Evolutionary conservation across 2,888 invertebrate species (phyloP).

Genomic region (Agrotis clavis): DNA sequence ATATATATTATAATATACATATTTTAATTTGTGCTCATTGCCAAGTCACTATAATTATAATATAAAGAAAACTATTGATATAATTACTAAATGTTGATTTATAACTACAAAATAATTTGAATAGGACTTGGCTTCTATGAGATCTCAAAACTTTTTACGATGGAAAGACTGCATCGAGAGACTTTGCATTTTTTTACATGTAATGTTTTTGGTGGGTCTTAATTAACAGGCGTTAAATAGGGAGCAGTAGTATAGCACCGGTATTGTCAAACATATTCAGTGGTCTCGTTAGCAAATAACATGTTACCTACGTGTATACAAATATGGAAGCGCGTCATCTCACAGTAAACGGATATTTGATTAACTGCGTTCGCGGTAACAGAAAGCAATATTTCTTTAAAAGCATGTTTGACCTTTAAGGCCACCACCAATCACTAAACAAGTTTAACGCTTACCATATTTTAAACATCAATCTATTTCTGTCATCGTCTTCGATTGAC

Average conservation of each 20-base stretch:
- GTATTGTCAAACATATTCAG: too few species aligned
- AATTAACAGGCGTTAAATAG: neutral
- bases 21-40: too few species aligned
- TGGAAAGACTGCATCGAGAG: too few species aligned
- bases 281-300: neutral
- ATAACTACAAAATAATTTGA: too few species aligned
- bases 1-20: too few species aligned
- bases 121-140: too few species aligned
- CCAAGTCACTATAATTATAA: too few species aligned
- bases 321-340: neutral
- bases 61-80: too few species aligned
- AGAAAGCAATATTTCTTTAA: constrained; percentile 7
- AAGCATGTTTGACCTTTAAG: constrained; percentile 14
- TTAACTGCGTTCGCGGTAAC: neutral
- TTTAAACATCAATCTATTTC: neutral
- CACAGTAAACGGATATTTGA: neutral
- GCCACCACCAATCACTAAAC: neutral
- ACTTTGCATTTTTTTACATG: too few species aligned
- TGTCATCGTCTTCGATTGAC: neutral
- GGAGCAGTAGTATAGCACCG: neutral
- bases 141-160: too few species aligned
- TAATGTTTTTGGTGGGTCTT: too few species aligned
- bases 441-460: neutral
- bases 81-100: too few species aligned
- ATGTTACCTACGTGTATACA: neutral